Base-by-base conservation (phyloP, 1,140 invertebrate species). In the Rhizoglyphus robini region DNA sequence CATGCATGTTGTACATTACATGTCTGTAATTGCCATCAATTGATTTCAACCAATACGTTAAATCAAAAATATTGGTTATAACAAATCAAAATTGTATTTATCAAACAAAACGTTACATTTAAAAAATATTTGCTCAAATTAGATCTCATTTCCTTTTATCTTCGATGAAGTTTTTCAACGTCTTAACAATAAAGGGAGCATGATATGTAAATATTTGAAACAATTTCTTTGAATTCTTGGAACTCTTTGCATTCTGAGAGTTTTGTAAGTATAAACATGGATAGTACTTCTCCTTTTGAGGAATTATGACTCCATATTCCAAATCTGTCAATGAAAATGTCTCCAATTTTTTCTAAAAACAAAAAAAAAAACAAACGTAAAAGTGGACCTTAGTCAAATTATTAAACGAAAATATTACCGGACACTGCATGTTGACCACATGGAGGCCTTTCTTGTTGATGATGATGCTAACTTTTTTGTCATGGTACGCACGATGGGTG, bases 341-440 rank as follows among this genome's bases (percentile, higher is more conserved):
- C 2, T 29, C 27, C 13, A 46, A 15, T 60, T 60, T 60, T 32
- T 60, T 27, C 29, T 1, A 2, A 15, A 59, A 31, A 59, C 25
- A 59, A 13, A 54, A 8, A 11, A 11, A 27, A 23, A 34, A 30
- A 30, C 15, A 34, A 58, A 18, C n/a, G 58, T 3, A 38, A 20
- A 60, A 41, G 36, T 11, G 8, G 8, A 41, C 18, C 8, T 41
- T 41, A 41, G 36, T 41, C 36, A 41, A n/a, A 18, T 41, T 41
- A 41, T 41, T 41, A 41, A 11, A 11, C 18, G 8, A 41, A 41
- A 41, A 41, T 41, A 18, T 41, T 60, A 60, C 58, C 58, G 58
- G 58, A 60, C 58, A 60, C 23, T 60, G 15, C 15, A 32, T n/a
- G 30, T 60, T 60, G 30, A 60, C 29, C 32, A 60, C n/a, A 46